Evolutionary conservation across 2,797 vertebrate species (phyloP).

Genomic region (Tolypeutes matacus): DNA sequence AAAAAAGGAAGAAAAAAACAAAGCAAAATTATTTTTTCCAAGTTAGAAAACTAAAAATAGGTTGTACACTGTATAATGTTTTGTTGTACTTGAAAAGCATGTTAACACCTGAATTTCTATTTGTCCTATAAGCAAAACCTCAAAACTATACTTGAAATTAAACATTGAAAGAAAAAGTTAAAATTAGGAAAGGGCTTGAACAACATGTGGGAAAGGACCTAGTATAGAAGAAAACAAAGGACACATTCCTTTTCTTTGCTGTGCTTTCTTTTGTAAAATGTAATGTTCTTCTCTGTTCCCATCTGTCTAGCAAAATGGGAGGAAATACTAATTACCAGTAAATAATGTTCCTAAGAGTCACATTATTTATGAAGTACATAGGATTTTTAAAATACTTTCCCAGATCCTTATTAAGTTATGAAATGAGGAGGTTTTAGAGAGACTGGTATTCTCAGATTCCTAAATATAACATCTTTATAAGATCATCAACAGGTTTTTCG

Average conservation of each 20-base stretch:
- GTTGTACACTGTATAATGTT: neutral
- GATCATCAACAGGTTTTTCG: neutral
- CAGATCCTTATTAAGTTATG: neutral
- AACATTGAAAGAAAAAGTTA: neutral
- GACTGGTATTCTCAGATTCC: neutral
- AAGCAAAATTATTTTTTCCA: neutral
- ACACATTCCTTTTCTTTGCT: neutral
- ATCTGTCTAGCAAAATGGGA: neutral
- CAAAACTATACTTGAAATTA: slow-evolving; percentile 17
- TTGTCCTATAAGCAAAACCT: neutral
- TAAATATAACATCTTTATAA: neutral
- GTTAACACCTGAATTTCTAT: neutral
- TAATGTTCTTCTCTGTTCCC: neutral
- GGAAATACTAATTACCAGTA: neutral
- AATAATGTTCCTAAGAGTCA: neutral
- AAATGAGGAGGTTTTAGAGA: neutral
- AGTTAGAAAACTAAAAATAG: neutral
- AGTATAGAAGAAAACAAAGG: neutral
- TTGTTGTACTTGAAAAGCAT: neutral
- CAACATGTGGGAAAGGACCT: neutral
- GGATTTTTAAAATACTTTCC: neutral
- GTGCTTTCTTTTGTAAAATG: neutral
- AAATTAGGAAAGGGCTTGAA: neutral
- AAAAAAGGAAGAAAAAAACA: neutral
- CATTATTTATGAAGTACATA: slow-evolving; percentile 34